Conservation (phyloP, 2,797 vertebrate genomes). For the Syncerus caffer region DNA sequence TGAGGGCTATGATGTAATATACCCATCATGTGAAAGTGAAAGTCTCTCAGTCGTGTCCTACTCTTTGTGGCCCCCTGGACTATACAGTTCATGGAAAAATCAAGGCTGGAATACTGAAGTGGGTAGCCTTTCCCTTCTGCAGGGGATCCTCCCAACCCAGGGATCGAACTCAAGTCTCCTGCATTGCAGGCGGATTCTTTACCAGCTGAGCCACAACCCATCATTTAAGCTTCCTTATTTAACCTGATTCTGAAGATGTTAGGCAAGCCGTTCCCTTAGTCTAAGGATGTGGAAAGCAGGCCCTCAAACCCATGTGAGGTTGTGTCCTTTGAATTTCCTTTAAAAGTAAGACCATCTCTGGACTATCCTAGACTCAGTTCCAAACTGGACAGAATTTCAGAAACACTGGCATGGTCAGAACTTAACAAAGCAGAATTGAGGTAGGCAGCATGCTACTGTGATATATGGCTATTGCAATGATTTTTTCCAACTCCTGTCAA, state of each 20-base stretch:
- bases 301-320: background rate
- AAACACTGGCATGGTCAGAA: background rate
- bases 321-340: background rate
- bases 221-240: background rate
- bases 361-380: background rate
- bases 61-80: background rate
- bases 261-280: background rate
- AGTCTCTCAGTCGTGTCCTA: accelerated
- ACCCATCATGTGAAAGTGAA: background rate
- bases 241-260: background rate
- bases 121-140: background rate
- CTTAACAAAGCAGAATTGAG: background rate
- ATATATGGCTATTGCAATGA: background rate
- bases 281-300: background rate
- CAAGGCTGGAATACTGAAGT: background rate
- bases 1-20: background rate
- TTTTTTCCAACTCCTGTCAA: background rate
- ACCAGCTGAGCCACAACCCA: background rate
- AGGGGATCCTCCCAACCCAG: background rate
- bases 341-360: background rate
- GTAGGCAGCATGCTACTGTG: background rate
- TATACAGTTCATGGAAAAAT: background rate
- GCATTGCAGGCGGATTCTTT: background rate
- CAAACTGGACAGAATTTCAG: background rate
- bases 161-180: background rate